Conservation (phyloP, 2,113 vertebrate genomes). For the Bufo gargarizans region DNA sequence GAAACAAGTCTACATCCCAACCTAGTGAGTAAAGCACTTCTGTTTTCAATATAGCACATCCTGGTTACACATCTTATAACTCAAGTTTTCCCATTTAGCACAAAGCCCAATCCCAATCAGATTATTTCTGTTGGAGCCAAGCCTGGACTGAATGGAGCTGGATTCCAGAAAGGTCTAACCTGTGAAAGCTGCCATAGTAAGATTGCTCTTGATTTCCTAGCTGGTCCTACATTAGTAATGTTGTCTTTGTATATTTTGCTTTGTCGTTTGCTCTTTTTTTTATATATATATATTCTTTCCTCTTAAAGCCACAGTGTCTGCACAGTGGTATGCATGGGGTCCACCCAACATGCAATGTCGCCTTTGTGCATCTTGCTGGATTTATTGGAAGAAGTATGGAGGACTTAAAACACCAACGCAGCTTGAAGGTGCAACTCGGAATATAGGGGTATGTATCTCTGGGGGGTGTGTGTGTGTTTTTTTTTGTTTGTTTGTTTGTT, state of each 20-base stretch:
- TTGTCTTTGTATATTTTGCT: background rate
- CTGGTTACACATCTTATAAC: background rate
- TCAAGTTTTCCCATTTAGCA: conserved; percentile 69
- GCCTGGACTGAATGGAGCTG: conserved; percentile 88
- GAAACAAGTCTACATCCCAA: conserved; percentile 94
- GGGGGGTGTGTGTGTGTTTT: too few relatives aligned
- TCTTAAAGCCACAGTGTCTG: conserved; percentile 83
- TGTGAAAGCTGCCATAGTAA: conserved; percentile 95
- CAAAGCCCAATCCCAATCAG: conserved; percentile 94
- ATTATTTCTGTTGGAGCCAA: conserved; percentile 89
- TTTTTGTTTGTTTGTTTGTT: too few relatives aligned
- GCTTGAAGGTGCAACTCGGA: conserved; percentile 85
- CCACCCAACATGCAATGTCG: conserved; percentile 97
- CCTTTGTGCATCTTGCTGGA: conserved; percentile 94
- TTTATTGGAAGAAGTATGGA: conserved; percentile 96
- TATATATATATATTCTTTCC: background rate
- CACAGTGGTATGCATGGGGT: conserved; percentile 95
- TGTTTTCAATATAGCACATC: background rate
- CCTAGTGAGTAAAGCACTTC: conserved; percentile 81
- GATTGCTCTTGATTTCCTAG: conserved; percentile 61
- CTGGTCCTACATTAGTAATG: background rate
- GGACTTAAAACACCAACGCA: conserved; percentile 93
- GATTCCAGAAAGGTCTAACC: conserved; percentile 90
- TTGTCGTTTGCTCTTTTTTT: too few relatives aligned
- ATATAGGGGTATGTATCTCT: conserved; percentile 57